Base-by-base conservation (phyloP, 2,113 vertebrate species). In the Prolemur simus region DNA sequence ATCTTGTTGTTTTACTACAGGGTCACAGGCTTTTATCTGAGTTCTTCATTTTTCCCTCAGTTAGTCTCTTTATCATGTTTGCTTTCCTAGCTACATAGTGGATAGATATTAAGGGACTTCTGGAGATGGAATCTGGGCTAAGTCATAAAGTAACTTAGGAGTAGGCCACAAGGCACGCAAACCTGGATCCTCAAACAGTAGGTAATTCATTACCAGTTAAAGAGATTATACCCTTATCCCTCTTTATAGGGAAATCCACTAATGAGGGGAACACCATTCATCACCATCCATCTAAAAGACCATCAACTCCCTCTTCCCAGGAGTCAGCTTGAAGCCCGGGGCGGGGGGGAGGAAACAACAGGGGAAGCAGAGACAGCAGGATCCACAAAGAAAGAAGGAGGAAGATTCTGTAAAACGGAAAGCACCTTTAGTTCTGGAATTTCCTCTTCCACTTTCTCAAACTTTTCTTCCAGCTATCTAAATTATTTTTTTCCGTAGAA, bases 121-220 rank as follows among this genome's bases (percentile, higher is more conserved):
- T 49, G 21, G 5, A 54, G 17, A 21, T 9, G 6, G 49, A 60
- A 11, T 76, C 11, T 76, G 12, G 4, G 34, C 45, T 6, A 54
- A 25, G 4, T 21, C 15, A 58, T n/a, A 64, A 37, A 78, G 21
- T 45, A 4, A 12, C 10, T 58, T 11, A 47, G 54, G 23, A 14
- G 27, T 68, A 87, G 37, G n/a, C 21, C 23, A 47, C 1, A 8
- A 12, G 3, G 34, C 37, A 47, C 9, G n/a, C 34, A 68, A 8
- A 14, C 14, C 8, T 0, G 0, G 13, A 4, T 20, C 18, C 12
- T n/a, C 20, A 45, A 54, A 73, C 4, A 68, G n/a, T 21, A 54
- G 13, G 6, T 20, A 34, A 12, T 18, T n/a, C 27, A n/a, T 20
- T 45, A 37, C 3, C 6, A 25, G 27, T 29, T 56, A 86, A 73